Evolutionary conservation across 1,140 invertebrate species (phyloP).

Genomic region (Harlomillsia oculata): DNA sequence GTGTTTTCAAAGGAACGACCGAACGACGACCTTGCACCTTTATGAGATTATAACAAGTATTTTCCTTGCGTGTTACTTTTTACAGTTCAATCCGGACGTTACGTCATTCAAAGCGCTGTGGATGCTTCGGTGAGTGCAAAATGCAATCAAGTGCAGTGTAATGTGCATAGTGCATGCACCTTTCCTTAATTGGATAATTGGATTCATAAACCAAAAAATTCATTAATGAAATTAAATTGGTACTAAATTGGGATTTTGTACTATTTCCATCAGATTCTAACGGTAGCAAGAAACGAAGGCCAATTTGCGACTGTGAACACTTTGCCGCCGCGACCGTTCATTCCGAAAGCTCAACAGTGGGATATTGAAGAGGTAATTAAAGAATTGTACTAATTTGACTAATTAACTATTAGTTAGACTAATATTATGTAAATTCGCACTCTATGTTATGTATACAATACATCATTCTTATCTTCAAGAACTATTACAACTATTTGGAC

Average conservation of each 20-base stretch:
- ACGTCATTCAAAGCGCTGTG: slow-evolving; percentile 23
- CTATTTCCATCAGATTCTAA: slow-evolving; percentile 11
- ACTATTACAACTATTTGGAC: too few species aligned
- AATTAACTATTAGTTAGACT: background rate
- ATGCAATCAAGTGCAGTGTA: background rate
- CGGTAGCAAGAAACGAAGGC: slow-evolving; percentile 13
- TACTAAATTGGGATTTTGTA: background rate
- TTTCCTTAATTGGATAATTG: too few species aligned
- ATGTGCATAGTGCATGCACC: too few species aligned
- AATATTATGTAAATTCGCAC: too few species aligned
- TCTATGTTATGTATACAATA: too few species aligned
- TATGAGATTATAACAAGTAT: background rate
- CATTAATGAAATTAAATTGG: too few species aligned
- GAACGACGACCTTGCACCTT: too few species aligned
- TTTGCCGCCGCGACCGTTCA: slow-evolving; percentile 17
- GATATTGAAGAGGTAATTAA: slow-evolving; percentile 18
- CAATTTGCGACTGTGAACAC: slow-evolving; percentile 15
- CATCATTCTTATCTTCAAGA: too few species aligned
- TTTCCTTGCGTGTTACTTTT: background rate
- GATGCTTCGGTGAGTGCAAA: slow-evolving; percentile 17
- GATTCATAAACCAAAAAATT: too few species aligned
- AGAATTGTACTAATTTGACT: background rate
- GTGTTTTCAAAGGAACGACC: too few species aligned
- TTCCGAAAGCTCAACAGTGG: slow-evolving; percentile 28
- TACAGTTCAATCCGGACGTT: slow-evolving; percentile 16